Conservation (phyloP, 2,888 invertebrate species). For the Tachina grossa region DNA sequence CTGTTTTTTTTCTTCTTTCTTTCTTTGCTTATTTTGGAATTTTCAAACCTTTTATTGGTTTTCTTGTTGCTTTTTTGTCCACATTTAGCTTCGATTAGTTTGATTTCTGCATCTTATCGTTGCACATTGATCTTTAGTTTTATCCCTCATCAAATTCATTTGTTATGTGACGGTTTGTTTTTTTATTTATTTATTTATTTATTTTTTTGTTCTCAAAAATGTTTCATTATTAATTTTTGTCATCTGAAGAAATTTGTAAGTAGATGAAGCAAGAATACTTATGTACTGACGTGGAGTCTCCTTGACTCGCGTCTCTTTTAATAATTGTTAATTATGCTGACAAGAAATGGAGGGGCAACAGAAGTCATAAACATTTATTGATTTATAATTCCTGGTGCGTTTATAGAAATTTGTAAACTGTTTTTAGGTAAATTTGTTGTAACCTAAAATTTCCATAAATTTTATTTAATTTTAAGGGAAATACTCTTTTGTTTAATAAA, state of each 20-base stretch:
- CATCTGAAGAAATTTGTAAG: slow-evolving; percentile 56
- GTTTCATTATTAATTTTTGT: slow-evolving; percentile 59
- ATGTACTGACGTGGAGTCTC: slow-evolving; percentile 13
- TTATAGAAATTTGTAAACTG: slow-evolving; percentile 28
- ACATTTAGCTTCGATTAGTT: slow-evolving; percentile 70
- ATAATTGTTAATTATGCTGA: slow-evolving; percentile 65
- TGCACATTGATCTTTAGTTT: slow-evolving; percentile 77
- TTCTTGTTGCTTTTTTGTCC: slow-evolving; percentile 22
- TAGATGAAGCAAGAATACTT: slow-evolving; percentile 9
- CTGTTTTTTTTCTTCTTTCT: slow-evolving; percentile 1
- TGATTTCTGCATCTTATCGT: slow-evolving; percentile 76
- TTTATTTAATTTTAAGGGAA: background rate
- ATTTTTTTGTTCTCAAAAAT: background rate
- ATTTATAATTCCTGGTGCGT: slow-evolving; percentile 57
- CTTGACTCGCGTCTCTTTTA: slow-evolving; percentile 46
- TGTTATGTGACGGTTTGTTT: slow-evolving; percentile 35
- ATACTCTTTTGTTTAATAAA: background rate
- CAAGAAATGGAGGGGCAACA: slow-evolving; percentile 48
- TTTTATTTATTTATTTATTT: background rate
- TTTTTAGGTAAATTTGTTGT: slow-evolving; percentile 44
- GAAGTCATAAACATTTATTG: slow-evolving; percentile 63
- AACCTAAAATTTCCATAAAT: slow-evolving; percentile 26
- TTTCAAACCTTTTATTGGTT: slow-evolving; percentile 42
- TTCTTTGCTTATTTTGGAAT: slow-evolving; percentile 6
- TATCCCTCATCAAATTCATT: slow-evolving; percentile 63